Conservation (phyloP, 2,888 invertebrate species). For the Chorisops tibialis region DNA sequence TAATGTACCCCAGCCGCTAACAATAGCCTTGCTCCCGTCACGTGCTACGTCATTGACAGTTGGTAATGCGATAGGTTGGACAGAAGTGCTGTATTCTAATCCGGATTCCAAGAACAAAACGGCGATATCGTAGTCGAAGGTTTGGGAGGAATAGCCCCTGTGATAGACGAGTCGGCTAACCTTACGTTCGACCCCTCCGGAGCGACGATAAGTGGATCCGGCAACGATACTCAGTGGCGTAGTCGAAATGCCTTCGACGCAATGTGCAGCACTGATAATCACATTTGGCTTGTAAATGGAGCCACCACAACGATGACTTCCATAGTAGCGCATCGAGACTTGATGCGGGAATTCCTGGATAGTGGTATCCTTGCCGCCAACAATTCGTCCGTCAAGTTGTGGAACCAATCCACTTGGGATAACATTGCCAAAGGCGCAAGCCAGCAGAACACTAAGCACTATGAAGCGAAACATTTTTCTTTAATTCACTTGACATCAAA, state of each 20-base stretch:
- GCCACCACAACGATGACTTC: conserved; percentile 45
- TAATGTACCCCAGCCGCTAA: conserved; percentile 45
- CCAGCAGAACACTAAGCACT: conserved; percentile 36
- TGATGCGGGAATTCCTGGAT: conserved; percentile 42
- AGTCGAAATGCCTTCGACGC: conserved; percentile 34
- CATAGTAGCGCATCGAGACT: conserved; percentile 42
- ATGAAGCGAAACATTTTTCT: conserved; percentile 16
- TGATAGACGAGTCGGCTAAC: conserved; percentile 56
- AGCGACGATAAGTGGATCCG: conserved; percentile 38
- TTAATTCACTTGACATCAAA: too few species aligned
- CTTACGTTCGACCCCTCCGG: conserved; percentile 43
- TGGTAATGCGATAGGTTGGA: conserved; percentile 60
- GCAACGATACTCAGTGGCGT: conserved; percentile 38
- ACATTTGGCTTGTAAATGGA: conserved; percentile 36
- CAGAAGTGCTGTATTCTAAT: conserved; percentile 53
- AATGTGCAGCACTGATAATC: conserved; percentile 43
- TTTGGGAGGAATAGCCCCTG: conserved; percentile 56
- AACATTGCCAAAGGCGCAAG: conserved; percentile 37
- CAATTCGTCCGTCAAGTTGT: conserved; percentile 27
- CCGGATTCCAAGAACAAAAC: conserved; percentile 57
- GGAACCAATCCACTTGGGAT: not conserved
- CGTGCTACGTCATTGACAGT: conserved; percentile 49
- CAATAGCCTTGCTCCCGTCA: conserved; percentile 35
- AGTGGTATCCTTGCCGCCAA: conserved; percentile 35
- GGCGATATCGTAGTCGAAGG: conserved; percentile 59